These are phyloP conservation scores for Rhagoletis pomonella DNA, from an alignment of 1,140 invertebrate genomes.

Conservation along the genomic window DNA sequence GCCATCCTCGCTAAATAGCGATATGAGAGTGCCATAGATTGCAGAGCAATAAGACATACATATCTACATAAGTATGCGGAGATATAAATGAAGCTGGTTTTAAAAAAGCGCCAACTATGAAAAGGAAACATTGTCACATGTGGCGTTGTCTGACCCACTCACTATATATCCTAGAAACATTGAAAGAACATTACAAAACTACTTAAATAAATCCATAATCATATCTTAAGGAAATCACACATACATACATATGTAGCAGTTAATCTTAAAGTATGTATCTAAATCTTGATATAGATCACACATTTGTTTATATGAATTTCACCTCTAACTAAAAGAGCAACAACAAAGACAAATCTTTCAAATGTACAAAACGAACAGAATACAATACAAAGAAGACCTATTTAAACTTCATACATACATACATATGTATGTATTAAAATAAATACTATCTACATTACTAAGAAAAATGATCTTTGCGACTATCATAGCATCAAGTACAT, in stretches of 20 bases:
- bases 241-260: not conserved
- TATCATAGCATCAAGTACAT: no score
- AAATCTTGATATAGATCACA: not conserved
- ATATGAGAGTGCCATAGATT: slow-evolving; percentile 75
- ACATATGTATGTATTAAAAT: not conserved
- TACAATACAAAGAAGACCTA: slow-evolving; percentile 41
- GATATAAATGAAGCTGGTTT: not conserved
- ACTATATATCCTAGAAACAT: not conserved
- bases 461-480: no score
- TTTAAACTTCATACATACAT: not conserved
- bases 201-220: not conserved
- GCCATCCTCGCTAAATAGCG: slow-evolving; percentile 78
- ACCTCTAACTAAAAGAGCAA: not conserved
- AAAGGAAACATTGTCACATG: not conserved
- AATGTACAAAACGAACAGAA: slow-evolving; percentile 37
- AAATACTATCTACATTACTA: no score
- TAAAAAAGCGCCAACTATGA: not conserved
- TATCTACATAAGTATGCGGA: not conserved
- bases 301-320: not conserved
- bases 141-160: not conserved
- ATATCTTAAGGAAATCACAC: not conserved
- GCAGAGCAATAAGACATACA: not conserved
- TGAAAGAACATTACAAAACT: slow-evolving; percentile 18
- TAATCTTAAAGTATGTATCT: not conserved
- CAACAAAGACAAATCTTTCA: slow-evolving; percentile 42